These are phyloP conservation scores for Panulirus ornatus DNA, from an alignment of 1,140 invertebrate genomes.

Conservation along the genomic window DNA sequence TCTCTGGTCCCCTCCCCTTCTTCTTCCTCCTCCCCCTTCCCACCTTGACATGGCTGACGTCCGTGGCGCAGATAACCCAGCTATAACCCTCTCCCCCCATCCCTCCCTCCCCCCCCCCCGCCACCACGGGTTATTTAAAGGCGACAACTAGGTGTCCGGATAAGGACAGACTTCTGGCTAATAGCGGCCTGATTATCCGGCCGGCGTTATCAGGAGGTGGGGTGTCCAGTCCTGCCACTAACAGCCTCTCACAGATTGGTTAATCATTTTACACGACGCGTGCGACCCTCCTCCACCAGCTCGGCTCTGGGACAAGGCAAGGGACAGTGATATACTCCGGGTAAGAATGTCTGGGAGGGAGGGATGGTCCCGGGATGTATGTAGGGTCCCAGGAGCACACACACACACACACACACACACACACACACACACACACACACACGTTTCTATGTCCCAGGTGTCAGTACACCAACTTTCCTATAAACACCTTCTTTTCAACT, in stretches of 20 bases:
- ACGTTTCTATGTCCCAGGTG: no score
- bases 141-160: neutral
- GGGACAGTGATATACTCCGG: no score
- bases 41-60: neutral
- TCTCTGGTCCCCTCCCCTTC: neutral
- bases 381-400: no score
- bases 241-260: neutral
- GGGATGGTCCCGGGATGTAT: no score
- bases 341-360: no score
- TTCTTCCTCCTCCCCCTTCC: neutral
- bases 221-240: neutral
- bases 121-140: neutral
- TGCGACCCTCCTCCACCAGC: no score
- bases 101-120: neutral
- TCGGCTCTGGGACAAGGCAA: no score
- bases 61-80: neutral
- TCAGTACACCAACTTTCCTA: no score
- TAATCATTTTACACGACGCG: no score
- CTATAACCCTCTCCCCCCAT: no score
- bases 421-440: slow-evolving; percentile 8
- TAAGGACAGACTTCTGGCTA: slow-evolving; percentile 10
- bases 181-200: neutral
- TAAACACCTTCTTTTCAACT: no score
- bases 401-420: neutral
- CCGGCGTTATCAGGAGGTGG: neutral